Evolutionary conservation across 2,113 vertebrate genomes (phyloP), one percentile per base, ranked within the genome.

Genomic region (Megaceryle maxima): DNA sequence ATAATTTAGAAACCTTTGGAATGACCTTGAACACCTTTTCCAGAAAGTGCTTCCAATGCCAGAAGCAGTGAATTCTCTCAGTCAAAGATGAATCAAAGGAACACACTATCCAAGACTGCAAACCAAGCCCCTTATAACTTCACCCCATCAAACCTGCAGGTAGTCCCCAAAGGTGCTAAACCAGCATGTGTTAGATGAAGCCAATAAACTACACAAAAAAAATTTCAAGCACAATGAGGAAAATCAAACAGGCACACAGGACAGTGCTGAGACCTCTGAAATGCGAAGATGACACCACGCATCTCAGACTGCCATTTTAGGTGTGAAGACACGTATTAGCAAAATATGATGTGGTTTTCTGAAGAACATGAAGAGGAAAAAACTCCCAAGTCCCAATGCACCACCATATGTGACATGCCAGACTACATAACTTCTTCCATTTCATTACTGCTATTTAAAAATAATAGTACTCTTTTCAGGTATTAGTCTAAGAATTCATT

Each of bases 81-180:
- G 68, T 59, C 92, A 90, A 94, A 87, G 88, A 87, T 9, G 62
- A 97, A 96, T 95, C 90, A 96, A 96, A 96, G 76, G 87, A 94
- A 96, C 64, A 48, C 6, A 44, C 41, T 62, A 31, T 26, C 72
- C 46, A 81, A 76, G 90, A 91, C 94, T 87, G 91, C 70, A 93
- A 90, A 97, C 74, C 39, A 80, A 74, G 53, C 16, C 75, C 55
- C 35, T 72, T 67, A 53, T 70, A 86, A 91, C 48, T 15, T 73
- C 86, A 92, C 39, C 70, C 91, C 56, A 33, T 79, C 82, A 88
- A 92, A 96, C 78, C 80, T 86, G 81, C 50, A 56, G 60, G 88
- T n/a, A 87, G 72, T 33, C 43, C 67, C 46, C 50, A 79, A 75
- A 86, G 94, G 87, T 92, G 69, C 79, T 86, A 76, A 87, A 70